These are phyloP conservation scores for Nasonia longicornis DNA, from an alignment of 1,140 invertebrate genomes.

Conservation along the genomic window DNA sequence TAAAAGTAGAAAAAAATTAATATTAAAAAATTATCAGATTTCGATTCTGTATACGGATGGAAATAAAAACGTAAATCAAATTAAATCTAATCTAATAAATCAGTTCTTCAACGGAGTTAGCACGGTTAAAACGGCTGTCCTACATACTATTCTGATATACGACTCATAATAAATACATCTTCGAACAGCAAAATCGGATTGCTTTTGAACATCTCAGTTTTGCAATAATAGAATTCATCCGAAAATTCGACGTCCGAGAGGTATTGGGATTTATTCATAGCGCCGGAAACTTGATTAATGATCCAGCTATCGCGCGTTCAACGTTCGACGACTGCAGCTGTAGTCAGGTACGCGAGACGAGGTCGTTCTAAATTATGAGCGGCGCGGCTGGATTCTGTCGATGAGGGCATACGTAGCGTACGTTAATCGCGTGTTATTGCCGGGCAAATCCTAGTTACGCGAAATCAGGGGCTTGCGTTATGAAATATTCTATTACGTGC, in stretches of 20 bases:
- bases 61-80: too few species aligned
- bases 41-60: too few species aligned
- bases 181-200: too few species aligned
- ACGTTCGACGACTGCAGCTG: not conserved
- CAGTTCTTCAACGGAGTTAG: too few species aligned
- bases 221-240: not conserved
- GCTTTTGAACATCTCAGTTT: too few species aligned
- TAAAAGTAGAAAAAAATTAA: too few species aligned
- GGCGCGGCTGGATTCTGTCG: not conserved
- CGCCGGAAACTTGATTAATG: conserved; percentile 26
- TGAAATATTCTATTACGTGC: not conserved
- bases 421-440: conserved; percentile 32
- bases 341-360: too few species aligned
- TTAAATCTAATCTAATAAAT: too few species aligned
- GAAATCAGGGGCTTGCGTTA: conserved; percentile 16
- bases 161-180: too few species aligned
- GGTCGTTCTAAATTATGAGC: conserved; percentile 29
- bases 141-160: too few species aligned
- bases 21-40: too few species aligned
- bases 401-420: not conserved
- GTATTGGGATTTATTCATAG: conserved; percentile 7
- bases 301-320: not conserved
- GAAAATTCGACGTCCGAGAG: not conserved
- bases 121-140: too few species aligned
- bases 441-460: conserved; percentile 30